Evolutionary conservation across 2,797 vertebrate genomes (phyloP), one percentile per base, ranked within the genome.

Genomic region (Darevskia mixta): DNA sequence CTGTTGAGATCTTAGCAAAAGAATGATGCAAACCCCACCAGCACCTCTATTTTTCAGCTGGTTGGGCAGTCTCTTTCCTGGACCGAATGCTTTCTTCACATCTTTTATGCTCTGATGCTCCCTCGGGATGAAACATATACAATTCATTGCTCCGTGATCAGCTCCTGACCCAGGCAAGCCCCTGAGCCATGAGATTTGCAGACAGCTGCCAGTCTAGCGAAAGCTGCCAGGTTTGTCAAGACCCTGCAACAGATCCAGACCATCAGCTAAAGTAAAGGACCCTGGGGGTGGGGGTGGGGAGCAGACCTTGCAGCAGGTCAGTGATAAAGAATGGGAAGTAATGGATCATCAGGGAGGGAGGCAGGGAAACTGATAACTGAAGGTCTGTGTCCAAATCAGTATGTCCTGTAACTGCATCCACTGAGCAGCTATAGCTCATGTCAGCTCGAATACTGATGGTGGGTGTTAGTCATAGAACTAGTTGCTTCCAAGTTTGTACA

Each of bases 201-300:
- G 94, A 90, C 95, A 96, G 92, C 93, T 96, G 95, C 87, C 94
- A 95, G 90, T 85, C 76, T 90, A 87, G 80, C 20, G 91, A 88
- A 92, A 95, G 88, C 88, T 92, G 94, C 90, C 93, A 94, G 91
- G 89, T 93, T 93, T 95, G 85, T 0, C 0, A 87, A 94, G 92
- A 87, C 90, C 84, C 91, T 90, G 76, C 4, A 23, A 86, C 64
- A 27, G 91, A 91, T 89, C 84, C 92, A 92, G 91, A 94, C 88
- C 61, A 83, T 92, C 84, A 91, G 89, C 88, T 90, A 92, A 93
- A 89, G 88, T 66, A 87, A 88, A 94, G 11, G 75, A 49, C 71
- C 91, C 87, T 69, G 43, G 27, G 41, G 79, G 86, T 69, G 43
- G 27, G 41, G 79, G 86, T 10, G 72, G 88, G 92, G 61, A 93